phyloP scores from a whole-genome alignment of 1,140 invertebrate species.

The Halesus radiatus region DNA sequence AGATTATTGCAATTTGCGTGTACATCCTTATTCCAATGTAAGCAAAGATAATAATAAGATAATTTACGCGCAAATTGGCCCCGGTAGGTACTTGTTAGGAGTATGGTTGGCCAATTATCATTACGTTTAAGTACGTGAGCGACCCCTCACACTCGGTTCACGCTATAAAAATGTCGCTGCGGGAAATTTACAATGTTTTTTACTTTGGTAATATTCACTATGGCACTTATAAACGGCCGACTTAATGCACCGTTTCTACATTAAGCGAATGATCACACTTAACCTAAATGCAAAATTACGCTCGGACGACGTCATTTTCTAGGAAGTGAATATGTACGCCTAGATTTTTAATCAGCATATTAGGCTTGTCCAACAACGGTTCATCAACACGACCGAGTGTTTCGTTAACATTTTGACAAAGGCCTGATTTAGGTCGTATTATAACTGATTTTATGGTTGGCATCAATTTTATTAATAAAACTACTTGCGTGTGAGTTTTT shows the following conservation, averaged over 20 bases:
- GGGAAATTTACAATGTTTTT: slow-evolving; percentile 21
- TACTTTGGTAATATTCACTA: not conserved
- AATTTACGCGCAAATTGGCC: slow-evolving; percentile 5
- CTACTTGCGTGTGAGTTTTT: too few species aligned
- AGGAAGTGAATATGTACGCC: slow-evolving; percentile 11
- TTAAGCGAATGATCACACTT: slow-evolving; percentile 35
- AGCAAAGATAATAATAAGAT: not conserved
- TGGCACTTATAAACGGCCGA: slow-evolving; percentile 34
- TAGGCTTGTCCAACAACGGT: not conserved
- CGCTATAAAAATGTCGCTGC: slow-evolving; percentile 14
- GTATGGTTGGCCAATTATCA: slow-evolving; percentile 22
- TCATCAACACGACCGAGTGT: not conserved
- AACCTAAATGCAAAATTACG: slow-evolving; percentile 45
- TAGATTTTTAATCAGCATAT: slow-evolving; percentile 9
- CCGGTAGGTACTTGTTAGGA: not conserved
- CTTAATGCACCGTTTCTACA: slow-evolving; percentile 40
- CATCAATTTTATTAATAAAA: too few species aligned
- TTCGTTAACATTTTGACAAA: not conserved
- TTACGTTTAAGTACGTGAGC: slow-evolving; percentile 11
- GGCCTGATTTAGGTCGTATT: too few species aligned
- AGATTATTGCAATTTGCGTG: too few species aligned
- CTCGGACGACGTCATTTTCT: slow-evolving; percentile 11
- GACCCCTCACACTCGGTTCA: slow-evolving; percentile 11
- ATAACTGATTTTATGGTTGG: too few species aligned
- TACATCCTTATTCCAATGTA: too few species aligned